Evolutionary conservation across 2,888 invertebrate genomes (phyloP).

Genomic region (Eucera pruinosa): DNA sequence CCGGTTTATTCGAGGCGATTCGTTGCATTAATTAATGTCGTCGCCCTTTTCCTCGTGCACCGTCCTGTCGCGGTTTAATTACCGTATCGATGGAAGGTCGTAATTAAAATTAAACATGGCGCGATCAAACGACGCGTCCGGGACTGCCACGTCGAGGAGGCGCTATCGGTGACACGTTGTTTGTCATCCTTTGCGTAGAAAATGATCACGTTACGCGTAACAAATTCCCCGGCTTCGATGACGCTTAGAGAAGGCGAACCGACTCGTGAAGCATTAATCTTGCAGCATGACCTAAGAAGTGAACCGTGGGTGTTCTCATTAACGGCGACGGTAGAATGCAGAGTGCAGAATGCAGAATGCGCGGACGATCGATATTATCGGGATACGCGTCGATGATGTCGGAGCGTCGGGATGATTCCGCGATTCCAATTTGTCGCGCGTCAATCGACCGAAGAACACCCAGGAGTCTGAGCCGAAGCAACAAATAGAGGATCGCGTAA

Average conservation of each 20-base stretch:
- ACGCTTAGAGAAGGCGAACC: not conserved
- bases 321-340: too few relatives aligned
- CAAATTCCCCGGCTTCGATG: not conserved
- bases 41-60: conserved; percentile 11
- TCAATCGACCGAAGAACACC: too few relatives aligned
- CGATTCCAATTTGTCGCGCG: too few relatives aligned
- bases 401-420: too few relatives aligned
- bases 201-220: not conserved
- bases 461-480: too few relatives aligned
- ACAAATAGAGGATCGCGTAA: too few relatives aligned
- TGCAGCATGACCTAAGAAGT: too few relatives aligned
- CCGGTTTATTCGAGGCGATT: conserved; percentile 8
- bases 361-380: too few relatives aligned
- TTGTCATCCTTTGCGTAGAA: not conserved
- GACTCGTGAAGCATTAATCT: not conserved
- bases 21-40: conserved; percentile 56
- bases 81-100: conserved; percentile 35
- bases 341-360: too few relatives aligned
- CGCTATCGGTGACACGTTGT: not conserved
- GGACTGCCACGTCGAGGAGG: not conserved
- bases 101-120: conserved; percentile 63
- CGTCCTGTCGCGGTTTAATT: conserved; percentile 49
- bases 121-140: conserved; percentile 8
- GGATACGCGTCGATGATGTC: too few relatives aligned
- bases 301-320: too few relatives aligned